Conservation (phyloP, 2,888 invertebrate genomes). For the Aleiodes testaceus region DNA sequence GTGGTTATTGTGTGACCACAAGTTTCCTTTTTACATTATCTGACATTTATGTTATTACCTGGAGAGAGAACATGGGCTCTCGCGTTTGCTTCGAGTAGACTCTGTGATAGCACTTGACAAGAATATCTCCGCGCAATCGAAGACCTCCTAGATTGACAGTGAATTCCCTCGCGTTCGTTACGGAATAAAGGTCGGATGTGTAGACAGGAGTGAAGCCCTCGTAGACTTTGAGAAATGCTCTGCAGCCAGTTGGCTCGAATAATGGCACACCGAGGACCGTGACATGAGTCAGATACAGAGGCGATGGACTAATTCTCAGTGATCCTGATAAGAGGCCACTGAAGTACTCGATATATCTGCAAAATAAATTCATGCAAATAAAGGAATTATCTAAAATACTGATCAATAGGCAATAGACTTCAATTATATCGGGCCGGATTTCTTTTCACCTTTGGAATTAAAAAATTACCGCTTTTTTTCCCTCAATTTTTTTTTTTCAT, state of each 20-base stretch:
- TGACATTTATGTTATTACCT: conserved; percentile 58
- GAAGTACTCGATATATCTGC: conserved; percentile 93
- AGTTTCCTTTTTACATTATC: not conserved
- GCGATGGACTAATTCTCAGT: conserved; percentile 90
- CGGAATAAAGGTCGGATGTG: conserved; percentile 79
- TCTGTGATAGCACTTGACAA: conserved; percentile 92
- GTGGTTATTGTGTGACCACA: conserved; percentile 18
- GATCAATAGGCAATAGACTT: conserved; percentile 11
- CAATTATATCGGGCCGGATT: conserved; percentile 22
- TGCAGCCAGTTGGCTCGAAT: conserved; percentile 79
- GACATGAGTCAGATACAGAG: conserved; percentile 89
- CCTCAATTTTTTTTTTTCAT: conserved; percentile 13
- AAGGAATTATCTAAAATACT: conserved; percentile 17
- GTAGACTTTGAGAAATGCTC: conserved; percentile 89
- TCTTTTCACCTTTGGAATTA: not conserved
- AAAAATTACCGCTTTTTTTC: not conserved
- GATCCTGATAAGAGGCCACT: conserved; percentile 91
- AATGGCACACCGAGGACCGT: conserved; percentile 89
- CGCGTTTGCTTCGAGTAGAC: conserved; percentile 70
- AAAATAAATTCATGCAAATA: conserved; percentile 21
- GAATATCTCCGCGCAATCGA: conserved; percentile 88
- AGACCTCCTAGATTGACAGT: conserved; percentile 82
- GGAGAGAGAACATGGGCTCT: conserved; percentile 70
- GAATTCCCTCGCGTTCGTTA: conserved; percentile 78
- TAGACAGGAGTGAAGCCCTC: conserved; percentile 93